Conservation (phyloP, 2,797 vertebrate species). For the Leuciscus waleckii region DNA sequence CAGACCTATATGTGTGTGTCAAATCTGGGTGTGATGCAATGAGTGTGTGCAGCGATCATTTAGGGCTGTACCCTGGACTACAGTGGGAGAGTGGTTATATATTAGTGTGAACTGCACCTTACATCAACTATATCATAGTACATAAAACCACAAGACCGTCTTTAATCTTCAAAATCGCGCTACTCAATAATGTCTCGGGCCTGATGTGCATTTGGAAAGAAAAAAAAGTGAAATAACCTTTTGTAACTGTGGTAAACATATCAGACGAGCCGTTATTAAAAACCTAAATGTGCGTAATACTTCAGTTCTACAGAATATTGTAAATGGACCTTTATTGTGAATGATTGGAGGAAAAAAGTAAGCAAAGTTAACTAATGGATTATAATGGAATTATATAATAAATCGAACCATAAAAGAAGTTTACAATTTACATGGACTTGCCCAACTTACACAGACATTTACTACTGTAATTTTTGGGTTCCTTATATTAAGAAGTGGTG, state of each 20-base stretch:
- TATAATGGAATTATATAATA: slow-evolving; percentile 60
- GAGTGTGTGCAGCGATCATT: slow-evolving; percentile 55
- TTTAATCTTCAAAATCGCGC: slow-evolving; percentile 55
- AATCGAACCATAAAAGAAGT: slow-evolving; percentile 71
- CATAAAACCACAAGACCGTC: slow-evolving; percentile 60
- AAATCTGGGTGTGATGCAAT: slow-evolving; percentile 43
- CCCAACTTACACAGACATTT: slow-evolving; percentile 54
- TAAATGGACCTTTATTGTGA: slow-evolving; percentile 58
- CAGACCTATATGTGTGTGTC: slow-evolving; percentile 46
- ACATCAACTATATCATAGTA: slow-evolving; percentile 60
- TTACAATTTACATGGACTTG: slow-evolving; percentile 71
- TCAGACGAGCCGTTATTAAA: slow-evolving; percentile 52
- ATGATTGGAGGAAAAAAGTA: slow-evolving; percentile 41
- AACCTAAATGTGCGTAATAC: slow-evolving; percentile 60
- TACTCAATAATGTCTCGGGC: slow-evolving; percentile 51
- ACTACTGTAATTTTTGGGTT: slow-evolving; percentile 58
- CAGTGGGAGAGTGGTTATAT: slow-evolving; percentile 42
- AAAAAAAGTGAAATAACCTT: slow-evolving; percentile 51
- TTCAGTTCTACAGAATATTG: slow-evolving; percentile 58
- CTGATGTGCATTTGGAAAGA: slow-evolving; percentile 45
- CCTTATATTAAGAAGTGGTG: slow-evolving; percentile 63
- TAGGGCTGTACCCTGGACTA: slow-evolving; percentile 59
- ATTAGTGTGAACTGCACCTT: slow-evolving; percentile 54
- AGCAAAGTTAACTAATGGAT: slow-evolving; percentile 61
- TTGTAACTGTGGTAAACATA: slow-evolving; percentile 52